A percentile compares a stretch with the other conserved stretches of the same genome.
Conservation (phyloP, 2,888 invertebrate species). For the Helobdella robusta region DNA sequence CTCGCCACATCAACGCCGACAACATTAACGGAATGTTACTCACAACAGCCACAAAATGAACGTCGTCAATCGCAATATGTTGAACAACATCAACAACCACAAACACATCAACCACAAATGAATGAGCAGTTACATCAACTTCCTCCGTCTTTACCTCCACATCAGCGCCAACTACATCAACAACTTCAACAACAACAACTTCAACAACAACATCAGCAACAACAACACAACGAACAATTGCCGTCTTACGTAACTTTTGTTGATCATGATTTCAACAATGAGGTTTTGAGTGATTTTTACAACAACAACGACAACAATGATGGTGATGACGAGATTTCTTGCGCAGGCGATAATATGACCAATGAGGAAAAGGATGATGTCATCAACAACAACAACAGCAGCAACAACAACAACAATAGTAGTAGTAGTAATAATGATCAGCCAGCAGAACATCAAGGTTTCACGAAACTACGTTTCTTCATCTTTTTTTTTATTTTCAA, state of each 20-base stretch:
- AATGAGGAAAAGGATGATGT: not conserved
- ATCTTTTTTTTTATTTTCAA: no score
- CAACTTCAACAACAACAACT: not conserved
- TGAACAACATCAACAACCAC: not conserved
- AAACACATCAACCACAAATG: not conserved
- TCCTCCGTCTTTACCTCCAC: not conserved
- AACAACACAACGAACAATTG: not conserved
- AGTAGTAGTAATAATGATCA: not conserved
- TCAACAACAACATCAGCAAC: no score
- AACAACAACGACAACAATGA: not conserved
- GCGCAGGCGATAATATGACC: not conserved
- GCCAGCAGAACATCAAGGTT: no score
- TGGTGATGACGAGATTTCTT: not conserved
- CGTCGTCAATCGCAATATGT: not conserved
- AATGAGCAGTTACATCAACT: not conserved
- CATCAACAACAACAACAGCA: not conserved
- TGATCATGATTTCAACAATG: no score
- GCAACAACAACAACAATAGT: not conserved
- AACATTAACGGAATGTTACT: no score
- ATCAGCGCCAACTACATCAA: not conserved
- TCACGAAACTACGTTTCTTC: no score
- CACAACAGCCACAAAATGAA: not conserved
- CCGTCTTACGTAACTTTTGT: no score
- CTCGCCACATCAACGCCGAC: not conserved
- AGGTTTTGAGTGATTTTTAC: no score